Evolutionary conservation across 2,888 invertebrate species (phyloP).

Genomic region (Capitulum mitella): DNA sequence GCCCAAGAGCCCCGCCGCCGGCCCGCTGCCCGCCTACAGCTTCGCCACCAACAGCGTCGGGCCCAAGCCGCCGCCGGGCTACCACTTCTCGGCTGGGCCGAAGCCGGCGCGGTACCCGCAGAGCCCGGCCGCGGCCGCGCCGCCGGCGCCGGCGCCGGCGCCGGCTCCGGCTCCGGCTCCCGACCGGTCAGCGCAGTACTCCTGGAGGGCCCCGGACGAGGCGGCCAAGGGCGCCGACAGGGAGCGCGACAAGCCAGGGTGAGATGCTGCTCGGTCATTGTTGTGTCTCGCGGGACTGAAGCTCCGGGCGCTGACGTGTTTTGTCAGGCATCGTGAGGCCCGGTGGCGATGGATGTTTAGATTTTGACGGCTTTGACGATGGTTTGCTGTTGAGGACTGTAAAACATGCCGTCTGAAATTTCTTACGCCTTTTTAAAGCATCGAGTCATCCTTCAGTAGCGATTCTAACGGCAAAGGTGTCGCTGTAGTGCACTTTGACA

Average conservation of each 20-base stretch:
- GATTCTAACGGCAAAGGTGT: too few relatives aligned
- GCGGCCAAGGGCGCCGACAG: background rate
- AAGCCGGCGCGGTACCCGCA: background rate
- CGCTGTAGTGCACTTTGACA: too few relatives aligned
- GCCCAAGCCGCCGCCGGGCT: conserved; percentile 1
- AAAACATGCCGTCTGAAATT: too few relatives aligned
- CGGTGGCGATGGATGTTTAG: too few relatives aligned
- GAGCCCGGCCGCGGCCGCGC: background rate
- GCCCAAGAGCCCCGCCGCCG: background rate
- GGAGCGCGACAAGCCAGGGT: background rate
- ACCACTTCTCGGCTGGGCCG: conserved; percentile 4
- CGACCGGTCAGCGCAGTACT: background rate
- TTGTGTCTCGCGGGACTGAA: too few relatives aligned
- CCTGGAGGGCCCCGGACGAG: background rate
- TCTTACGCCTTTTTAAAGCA: too few relatives aligned
- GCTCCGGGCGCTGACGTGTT: too few relatives aligned
- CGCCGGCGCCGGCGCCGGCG: background rate
- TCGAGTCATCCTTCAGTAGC: too few relatives aligned
- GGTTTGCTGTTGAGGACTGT: too few relatives aligned
- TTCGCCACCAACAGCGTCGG: conserved; percentile 6
- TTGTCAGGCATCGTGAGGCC: too few relatives aligned
- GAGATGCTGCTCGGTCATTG: background rate
- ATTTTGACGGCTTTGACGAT: too few relatives aligned
- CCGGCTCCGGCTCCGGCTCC: too few relatives aligned
- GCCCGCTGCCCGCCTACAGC: conserved; percentile 5